Evolutionary conservation across 2,113 vertebrate species (phyloP).

Genomic region (Vombatus ursinus): DNA sequence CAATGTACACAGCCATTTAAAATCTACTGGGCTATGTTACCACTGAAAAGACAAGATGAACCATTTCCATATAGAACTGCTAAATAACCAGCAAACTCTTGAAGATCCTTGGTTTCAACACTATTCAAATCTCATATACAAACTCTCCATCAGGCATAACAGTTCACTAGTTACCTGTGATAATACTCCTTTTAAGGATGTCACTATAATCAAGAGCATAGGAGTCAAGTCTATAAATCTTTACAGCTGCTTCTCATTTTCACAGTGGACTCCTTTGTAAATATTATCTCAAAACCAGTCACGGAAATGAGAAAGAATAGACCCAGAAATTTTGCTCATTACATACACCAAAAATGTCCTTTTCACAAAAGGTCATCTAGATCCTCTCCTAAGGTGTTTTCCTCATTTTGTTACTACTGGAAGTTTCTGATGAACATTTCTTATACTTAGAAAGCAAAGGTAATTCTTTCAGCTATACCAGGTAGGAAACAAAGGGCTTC

Average conservation of each 20-base stretch:
- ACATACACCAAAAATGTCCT: slow-evolving; percentile 16
- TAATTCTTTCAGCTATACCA: background rate
- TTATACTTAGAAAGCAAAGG: background rate
- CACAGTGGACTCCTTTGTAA: slow-evolving; percentile 63
- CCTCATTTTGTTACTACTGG: slow-evolving; percentile 55
- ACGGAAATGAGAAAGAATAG: slow-evolving; percentile 63
- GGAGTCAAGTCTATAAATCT: slow-evolving; percentile 59
- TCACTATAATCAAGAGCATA: slow-evolving; percentile 45
- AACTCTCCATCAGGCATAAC: slow-evolving; percentile 60
- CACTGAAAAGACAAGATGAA: slow-evolving; percentile 53
- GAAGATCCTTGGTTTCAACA: slow-evolving; percentile 58
- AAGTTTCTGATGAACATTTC: slow-evolving; percentile 60
- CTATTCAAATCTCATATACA: slow-evolving; percentile 62
- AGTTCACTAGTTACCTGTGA: slow-evolving; percentile 70
- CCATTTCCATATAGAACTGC: slow-evolving; percentile 59
- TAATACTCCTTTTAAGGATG: slow-evolving; percentile 57
- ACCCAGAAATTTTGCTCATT: slow-evolving; percentile 63
- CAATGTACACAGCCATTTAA: slow-evolving; percentile 70
- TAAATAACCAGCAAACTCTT: slow-evolving; percentile 66
- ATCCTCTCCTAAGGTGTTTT: slow-evolving; percentile 65
- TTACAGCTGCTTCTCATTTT: slow-evolving; percentile 22
- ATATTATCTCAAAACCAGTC: slow-evolving; percentile 73
- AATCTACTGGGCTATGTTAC: slow-evolving; percentile 41
- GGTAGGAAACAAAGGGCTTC: slow-evolving; percentile 20
- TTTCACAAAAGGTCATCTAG: slow-evolving; percentile 69